Percentiles rank a stretch among this genome's conserved stretches.
Evolutionary conservation across 2,113 vertebrate genomes (phyloP).

Genomic region (Calonectris borealis): DNA sequence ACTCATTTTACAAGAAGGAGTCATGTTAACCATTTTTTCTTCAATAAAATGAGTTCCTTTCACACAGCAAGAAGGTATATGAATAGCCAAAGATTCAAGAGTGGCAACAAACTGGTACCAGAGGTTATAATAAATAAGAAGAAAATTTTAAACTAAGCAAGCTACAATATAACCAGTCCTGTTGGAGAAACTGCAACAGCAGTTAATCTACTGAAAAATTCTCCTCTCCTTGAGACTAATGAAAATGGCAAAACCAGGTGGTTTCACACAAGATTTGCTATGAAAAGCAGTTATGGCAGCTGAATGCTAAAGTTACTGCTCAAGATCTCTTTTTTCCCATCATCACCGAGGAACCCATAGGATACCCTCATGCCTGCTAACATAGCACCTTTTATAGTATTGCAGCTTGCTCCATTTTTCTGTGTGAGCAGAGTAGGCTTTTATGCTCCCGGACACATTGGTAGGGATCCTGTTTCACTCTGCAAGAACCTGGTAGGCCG

Average conservation of each 20-base stretch:
- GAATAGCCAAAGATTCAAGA: neutral
- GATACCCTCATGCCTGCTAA: neutral
- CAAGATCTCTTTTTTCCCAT: neutral
- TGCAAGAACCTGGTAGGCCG: neutral
- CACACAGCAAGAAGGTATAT: neutral
- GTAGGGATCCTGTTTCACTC: neutral
- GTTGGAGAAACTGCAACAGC: neutral
- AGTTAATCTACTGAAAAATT: neutral
- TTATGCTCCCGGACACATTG: neutral
- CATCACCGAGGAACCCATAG: neutral
- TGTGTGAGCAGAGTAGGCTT: neutral
- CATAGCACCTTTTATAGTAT: neutral
- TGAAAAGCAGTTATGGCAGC: neutral
- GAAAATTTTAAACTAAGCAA: neutral
- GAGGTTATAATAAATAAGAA: neutral
- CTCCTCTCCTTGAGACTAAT: neutral
- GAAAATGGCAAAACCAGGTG: neutral
- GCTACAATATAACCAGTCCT: neutral
- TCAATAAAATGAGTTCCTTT: neutral
- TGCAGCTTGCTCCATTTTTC: neutral
- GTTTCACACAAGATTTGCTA: neutral
- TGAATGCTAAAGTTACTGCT: neutral
- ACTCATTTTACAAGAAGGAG: slow-evolving; percentile 40
- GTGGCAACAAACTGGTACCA: neutral
- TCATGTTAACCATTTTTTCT: slow-evolving; percentile 14